Base-by-base conservation (phyloP, 64 coral and sea anemone species). In the Stichodactyla mertensii region DNA sequence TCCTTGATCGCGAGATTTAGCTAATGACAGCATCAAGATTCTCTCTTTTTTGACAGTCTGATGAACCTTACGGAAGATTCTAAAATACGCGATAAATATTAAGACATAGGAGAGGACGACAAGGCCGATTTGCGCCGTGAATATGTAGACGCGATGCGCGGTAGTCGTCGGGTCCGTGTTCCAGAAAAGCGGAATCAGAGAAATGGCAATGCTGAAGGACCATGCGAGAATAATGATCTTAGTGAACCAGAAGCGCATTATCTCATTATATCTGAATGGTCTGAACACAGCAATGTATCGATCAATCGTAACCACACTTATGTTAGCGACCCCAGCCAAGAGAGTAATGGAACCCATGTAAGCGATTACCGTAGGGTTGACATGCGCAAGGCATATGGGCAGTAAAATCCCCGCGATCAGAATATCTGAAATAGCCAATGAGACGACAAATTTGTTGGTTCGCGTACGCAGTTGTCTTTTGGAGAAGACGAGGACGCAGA, bases 161-260 rank as follows among this genome's bases (percentile, higher is more conserved):
- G 28, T 80, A 6, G n/a, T 16, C 13, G 79, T 36, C 6, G 45
- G 53, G 77, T 91, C 57, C 14, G 89, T 86, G 54, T 28, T 16
- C 89, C 83, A 91, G 27, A 86, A 86, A 15, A 91, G 69, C 9
- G 89, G 89, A 23, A 91, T 55, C 6, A 91, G 71, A 14, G 83
- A 79, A 20, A 86, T 26, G 26, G 77, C 26, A 7, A 86, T 57
- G 22, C 61, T 62, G 26, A 80, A 13, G 8, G 71, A 57, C 89
- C 89, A 91, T 19, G 69, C 60, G 5, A 85, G 55, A 52, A 79
- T 52, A 3, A 91, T 27, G 27, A 77, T 71, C 67, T 59, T 91
- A 28, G 55, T 12, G 54, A 91, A 85, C 66, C 52, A 77, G 52
- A 19, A 12, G 23, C 61, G 74, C 16, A 85, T 77, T 24, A 57